These are phyloP conservation scores for Nycteola revayana DNA, from an alignment of 2,888 invertebrate species.

Conservation along the genomic window DNA sequence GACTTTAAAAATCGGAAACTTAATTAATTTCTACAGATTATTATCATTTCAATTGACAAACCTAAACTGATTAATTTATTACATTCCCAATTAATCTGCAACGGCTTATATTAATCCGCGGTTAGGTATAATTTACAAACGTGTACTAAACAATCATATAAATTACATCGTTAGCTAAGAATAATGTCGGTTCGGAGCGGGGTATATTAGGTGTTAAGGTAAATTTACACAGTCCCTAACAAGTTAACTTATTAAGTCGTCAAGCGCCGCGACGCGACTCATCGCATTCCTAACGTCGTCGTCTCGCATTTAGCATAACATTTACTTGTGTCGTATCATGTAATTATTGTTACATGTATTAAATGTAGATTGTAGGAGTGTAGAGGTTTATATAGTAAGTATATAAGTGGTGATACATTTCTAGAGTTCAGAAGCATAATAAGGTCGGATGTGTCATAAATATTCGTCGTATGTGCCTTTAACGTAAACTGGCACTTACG, in stretches of 20 bases:
- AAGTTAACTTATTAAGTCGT: slow-evolving; percentile 78
- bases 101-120: slow-evolving; percentile 4
- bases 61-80: no score
- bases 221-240: slow-evolving; percentile 77
- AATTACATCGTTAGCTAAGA: slow-evolving; percentile 74
- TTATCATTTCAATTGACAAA: no score
- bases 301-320: slow-evolving; percentile 30
- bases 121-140: slow-evolving; percentile 18
- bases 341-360: slow-evolving; percentile 17
- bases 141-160: slow-evolving; percentile 58
- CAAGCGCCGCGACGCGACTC: slow-evolving; percentile 52
- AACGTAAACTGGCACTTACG: no score
- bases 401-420: no score
- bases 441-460: no score
- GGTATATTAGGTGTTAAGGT: slow-evolving; percentile 73
- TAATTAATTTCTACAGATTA: no score
- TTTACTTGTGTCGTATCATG: slow-evolving; percentile 24
- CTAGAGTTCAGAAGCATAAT: no score
- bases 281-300: slow-evolving; percentile 51
- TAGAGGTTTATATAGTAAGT: no score
- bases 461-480: no score
- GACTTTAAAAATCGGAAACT: no score
- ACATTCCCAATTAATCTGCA: no score
- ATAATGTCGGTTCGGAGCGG: slow-evolving; percentile 62
- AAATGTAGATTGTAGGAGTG: no score